Percentiles rank a stretch among this genome's conserved stretches.
phyloP scores from a whole-genome alignment of 2,113 vertebrate genomes.

The Brachypteracias leptosomus region DNA sequence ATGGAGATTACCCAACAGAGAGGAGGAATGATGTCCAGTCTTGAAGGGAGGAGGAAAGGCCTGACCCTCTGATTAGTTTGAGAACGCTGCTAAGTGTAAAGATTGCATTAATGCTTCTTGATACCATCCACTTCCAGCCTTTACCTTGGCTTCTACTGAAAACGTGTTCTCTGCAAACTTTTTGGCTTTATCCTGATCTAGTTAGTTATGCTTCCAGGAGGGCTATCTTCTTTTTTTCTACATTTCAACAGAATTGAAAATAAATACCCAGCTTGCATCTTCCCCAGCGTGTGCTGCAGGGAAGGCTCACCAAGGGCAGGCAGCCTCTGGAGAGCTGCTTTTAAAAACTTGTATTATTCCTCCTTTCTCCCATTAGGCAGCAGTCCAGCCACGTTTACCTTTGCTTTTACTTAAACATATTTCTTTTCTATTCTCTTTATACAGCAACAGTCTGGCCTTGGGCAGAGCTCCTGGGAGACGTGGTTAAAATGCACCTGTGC shows the following conservation, averaged over 20 bases:
- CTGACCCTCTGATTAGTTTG: background rate
- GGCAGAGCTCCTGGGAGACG: background rate
- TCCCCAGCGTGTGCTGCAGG: background rate
- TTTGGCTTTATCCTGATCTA: background rate
- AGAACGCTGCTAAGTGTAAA: background rate
- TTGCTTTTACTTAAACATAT: conserved; percentile 34
- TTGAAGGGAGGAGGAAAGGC: background rate
- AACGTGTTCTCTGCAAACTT: background rate
- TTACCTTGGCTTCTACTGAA: background rate
- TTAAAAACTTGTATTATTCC: background rate
- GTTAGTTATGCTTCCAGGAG: background rate
- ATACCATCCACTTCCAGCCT: background rate
- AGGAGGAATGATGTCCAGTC: background rate
- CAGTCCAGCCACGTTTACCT: conserved; percentile 32
- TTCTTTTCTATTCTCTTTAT: background rate
- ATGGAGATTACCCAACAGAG: conserved; percentile 4
- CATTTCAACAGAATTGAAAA: background rate
- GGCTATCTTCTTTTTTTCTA: background rate
- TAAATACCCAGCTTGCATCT: background rate
- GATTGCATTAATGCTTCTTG: background rate
- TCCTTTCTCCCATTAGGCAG: conserved; percentile 28
- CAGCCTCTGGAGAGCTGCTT: background rate
- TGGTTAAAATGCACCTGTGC: conserved; percentile 37
- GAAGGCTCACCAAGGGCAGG: background rate
- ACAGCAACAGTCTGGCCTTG: conserved; percentile 4